Evolutionary conservation across 2,797 vertebrate species (phyloP).

Genomic region (Xiphophorus birchmanni): DNA sequence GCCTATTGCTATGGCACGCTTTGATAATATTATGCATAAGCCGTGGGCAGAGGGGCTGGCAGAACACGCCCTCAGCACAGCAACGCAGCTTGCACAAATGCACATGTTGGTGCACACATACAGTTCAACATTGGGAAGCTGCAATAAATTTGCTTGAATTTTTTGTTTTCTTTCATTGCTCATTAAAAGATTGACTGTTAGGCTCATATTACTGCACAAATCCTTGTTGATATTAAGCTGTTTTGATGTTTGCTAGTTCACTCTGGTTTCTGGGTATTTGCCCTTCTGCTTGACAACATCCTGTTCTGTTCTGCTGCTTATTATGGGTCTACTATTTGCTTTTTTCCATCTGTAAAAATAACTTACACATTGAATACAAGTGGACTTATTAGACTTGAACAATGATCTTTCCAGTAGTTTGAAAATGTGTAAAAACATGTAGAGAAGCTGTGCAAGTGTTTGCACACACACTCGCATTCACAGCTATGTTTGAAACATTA

Average conservation of each 20-base stretch:
- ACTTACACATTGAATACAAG: constrained; percentile 31
- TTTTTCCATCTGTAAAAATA: constrained; percentile 35
- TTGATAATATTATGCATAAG: constrained; percentile 74
- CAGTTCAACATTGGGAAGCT: constrained; percentile 63
- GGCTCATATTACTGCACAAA: constrained; percentile 35
- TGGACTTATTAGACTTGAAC: constrained; percentile 12
- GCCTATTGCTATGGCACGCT: constrained; percentile 71
- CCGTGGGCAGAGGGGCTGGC: constrained; percentile 74
- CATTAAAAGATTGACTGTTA: constrained; percentile 49
- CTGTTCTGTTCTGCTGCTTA: constrained; percentile 43
- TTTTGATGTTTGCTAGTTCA: constrained; percentile 49
- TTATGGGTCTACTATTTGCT: constrained; percentile 51
- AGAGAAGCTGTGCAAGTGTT: background rate
- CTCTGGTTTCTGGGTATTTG: constrained; percentile 42
- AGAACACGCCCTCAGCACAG: constrained; percentile 76
- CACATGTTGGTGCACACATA: constrained; percentile 46
- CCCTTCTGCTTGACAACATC: constrained; percentile 47
- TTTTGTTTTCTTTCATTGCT: constrained; percentile 12
- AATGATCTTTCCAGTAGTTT: background rate
- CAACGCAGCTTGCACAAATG: constrained; percentile 59
- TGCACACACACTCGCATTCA: background rate
- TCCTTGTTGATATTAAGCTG: constrained; percentile 50
- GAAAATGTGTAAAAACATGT: constrained; percentile 3
- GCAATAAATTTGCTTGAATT: constrained; percentile 38
- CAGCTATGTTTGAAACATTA: constrained; percentile 6